Conservation (phyloP, 2,797 vertebrate species). For the Anguilla anguilla region DNA sequence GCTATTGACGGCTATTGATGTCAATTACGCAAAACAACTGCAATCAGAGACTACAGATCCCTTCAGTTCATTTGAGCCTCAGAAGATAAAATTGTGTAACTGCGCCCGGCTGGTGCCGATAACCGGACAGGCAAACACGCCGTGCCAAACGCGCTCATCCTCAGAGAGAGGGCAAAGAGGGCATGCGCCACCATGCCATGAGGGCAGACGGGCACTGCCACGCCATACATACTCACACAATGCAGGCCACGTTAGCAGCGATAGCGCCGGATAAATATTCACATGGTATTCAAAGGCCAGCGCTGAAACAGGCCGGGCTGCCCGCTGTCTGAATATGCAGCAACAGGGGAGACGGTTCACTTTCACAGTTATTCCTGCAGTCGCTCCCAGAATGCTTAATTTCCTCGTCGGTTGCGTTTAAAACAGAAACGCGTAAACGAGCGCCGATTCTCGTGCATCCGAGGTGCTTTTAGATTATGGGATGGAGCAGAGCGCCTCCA, state of each 20-base stretch:
- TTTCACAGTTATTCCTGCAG: neutral
- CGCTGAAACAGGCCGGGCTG: neutral
- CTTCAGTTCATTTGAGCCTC: no score
- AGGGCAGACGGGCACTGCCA: neutral
- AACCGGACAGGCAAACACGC: no score
- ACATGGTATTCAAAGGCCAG: neutral
- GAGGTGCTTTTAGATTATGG: neutral
- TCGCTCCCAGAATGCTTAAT: neutral
- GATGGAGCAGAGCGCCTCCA: no score
- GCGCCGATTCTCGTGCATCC: neutral
- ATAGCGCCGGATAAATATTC: neutral
- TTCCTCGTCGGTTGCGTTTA: neutral
- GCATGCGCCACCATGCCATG: neutral
- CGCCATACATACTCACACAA: neutral
- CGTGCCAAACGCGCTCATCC: no score
- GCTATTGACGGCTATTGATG: no score
- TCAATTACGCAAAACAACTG: no score
- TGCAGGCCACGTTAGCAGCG: neutral
- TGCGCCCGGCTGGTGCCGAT: no score
- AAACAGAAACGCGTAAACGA: neutral
- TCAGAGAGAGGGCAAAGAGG: neutral
- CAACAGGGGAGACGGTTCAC: neutral
- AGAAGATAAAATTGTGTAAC: no score
- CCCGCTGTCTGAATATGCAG: neutral
- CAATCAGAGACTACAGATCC: no score